phyloP scores from a whole-genome alignment of 1,140 invertebrate species.

The Drosophila kepulauana region DNA sequence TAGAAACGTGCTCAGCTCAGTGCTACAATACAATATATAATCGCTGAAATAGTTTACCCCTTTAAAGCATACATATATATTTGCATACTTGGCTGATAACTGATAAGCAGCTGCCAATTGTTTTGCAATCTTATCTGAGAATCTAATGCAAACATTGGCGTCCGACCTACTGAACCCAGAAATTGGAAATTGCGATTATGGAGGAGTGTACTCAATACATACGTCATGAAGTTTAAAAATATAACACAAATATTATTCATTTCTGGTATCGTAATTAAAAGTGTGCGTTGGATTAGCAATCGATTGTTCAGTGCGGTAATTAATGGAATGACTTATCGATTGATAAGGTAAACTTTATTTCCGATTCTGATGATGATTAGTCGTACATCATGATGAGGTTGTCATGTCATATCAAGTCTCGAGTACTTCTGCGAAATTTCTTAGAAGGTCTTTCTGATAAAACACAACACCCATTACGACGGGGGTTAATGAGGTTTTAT shows the following conservation, averaged over 20 bases:
- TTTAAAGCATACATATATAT: constrained; percentile 11
- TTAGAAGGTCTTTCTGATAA: constrained; percentile 34
- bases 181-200: background rate
- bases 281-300: constrained; percentile 5
- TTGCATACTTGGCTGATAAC: background rate
- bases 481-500: constrained; percentile 33
- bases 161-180: background rate
- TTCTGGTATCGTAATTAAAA: constrained; percentile 1
- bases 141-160: constrained; percentile 47
- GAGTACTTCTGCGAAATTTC: constrained; percentile 11
- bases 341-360: constrained; percentile 1
- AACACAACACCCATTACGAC: constrained; percentile 21
- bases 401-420: constrained; percentile 5
- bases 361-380: background rate
- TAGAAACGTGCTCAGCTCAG: constrained; percentile 53
- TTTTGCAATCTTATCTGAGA: constrained; percentile 56
- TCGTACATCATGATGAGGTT: constrained; percentile 9
- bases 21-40: background rate
- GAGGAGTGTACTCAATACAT: background rate
- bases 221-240: constrained; percentile 37
- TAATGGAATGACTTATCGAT: constrained; percentile 8
- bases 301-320: background rate
- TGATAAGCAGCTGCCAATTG: constrained; percentile 18
- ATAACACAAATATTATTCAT: constrained; percentile 18
- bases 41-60: background rate